Base-by-base conservation (phyloP, 1,140 invertebrate genomes). In the Homalodisca vitripennis region DNA sequence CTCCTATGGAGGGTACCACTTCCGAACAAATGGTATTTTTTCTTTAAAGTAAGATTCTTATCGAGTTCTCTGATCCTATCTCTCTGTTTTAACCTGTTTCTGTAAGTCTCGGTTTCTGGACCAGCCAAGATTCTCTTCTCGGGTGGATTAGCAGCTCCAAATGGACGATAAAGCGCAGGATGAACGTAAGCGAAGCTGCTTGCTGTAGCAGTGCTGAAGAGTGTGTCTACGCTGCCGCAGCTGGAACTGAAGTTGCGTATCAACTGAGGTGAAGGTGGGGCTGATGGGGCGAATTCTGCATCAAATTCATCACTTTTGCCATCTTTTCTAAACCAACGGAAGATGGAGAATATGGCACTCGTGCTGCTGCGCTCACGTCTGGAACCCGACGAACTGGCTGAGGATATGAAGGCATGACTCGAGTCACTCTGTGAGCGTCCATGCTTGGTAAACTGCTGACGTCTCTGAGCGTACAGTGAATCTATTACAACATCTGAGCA, bases 161-260 rank as follows among this genome's bases (percentile, higher is more conserved):
- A 75, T 75, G 84, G 81, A 48, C 77, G 74, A 74, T 84, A 84
- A 30, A 79, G 76, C 24, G 78, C 76, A 2, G 86, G 84, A n/a
- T 82, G 77, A 62, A 88, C 77, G 75, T 88, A 91, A 6, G 88
- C 85, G 76, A 92, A 91, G 73, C 89, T 90, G 6, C 83, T 85
- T 0, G 86, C 87, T 0, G 88, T 90, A 20, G 88, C 84, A 20
- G 87, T 89, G 73, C 89, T 91, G 72, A 86, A 83, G 24, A 83
- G 77, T 1, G 84, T 86, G 74, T 82, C 82, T 55, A 86, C 78
- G 74, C 86, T 87, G 26, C 83, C 84, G 57, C 76, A 80, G 73
- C 85, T 86, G 26, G 81, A 81, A 34, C 76, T 66, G 30, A 73
- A 47, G 12, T 27, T 64, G 64, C 74, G 69, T 14, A 70, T 64